Conservation (phyloP, 1,140 invertebrate species). For the Drosophila baimaii region DNA sequence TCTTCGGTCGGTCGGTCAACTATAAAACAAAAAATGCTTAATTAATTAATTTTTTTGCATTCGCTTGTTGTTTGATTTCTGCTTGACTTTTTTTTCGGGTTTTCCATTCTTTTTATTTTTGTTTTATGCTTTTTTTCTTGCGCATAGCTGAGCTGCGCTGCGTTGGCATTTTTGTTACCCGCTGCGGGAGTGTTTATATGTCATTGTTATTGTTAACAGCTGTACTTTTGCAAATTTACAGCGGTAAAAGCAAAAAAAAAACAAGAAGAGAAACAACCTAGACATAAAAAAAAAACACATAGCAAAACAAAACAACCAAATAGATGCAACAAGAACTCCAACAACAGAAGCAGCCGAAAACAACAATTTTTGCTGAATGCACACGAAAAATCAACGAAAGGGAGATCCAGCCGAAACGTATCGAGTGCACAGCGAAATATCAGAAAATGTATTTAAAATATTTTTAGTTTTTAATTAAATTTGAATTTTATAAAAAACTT, state of each 20-base stretch:
- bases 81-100: conserved; percentile 28
- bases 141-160: conserved; percentile 49
- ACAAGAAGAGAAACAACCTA: conserved; percentile 13
- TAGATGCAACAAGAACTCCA: conserved; percentile 21
- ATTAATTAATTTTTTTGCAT: conserved; percentile 65
- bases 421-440: conserved; percentile 14
- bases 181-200: conserved; percentile 57
- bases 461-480: too few species aligned
- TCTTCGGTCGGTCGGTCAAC: too few species aligned
- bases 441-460: background rate
- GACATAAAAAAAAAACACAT: conserved; percentile 35
- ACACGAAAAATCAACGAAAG: conserved; percentile 57
- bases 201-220: conserved; percentile 73
- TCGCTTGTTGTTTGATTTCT: conserved; percentile 35
- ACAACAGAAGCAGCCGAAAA: conserved; percentile 38
- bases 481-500: too few species aligned
- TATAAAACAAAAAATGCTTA: conserved; percentile 59
- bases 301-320: conserved; percentile 38
- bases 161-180: conserved; percentile 55
- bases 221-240: conserved; percentile 73
- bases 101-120: conserved; percentile 1
- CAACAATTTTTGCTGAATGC: conserved; percentile 61
- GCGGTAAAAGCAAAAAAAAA: conserved; percentile 43
- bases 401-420: conserved; percentile 18
- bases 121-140: conserved; percentile 23